Conservation (phyloP, 2,797 vertebrate species). For the Pelobates cultripes region DNA sequence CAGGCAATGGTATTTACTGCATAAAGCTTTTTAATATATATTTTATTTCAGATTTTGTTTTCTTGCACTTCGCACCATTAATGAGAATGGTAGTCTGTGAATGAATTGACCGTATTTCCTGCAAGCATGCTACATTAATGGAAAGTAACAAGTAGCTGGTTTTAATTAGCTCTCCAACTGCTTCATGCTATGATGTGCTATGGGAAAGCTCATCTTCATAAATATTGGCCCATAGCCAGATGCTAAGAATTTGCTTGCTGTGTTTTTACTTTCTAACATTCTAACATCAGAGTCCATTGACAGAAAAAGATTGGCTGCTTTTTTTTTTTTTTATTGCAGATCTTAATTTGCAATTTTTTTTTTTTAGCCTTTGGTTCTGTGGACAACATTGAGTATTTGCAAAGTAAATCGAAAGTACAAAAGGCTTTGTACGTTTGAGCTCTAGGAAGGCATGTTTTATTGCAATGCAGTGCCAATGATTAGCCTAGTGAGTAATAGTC, state of each 20-base stretch:
- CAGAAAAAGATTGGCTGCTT: neutral
- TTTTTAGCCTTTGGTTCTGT: neutral
- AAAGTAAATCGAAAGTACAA: too few relatives aligned
- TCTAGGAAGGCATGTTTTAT: too few relatives aligned
- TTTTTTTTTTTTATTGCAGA: neutral
- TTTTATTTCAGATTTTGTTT: too few relatives aligned
- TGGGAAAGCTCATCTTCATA: neutral
- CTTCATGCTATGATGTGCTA: neutral
- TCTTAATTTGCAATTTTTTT: neutral
- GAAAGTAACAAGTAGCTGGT: neutral
- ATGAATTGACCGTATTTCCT: neutral
- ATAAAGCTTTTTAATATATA: too few relatives aligned
- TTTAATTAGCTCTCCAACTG: neutral
- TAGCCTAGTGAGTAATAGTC: too few relatives aligned
- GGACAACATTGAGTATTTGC: too few relatives aligned
- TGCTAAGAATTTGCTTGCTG: neutral
- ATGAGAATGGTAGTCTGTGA: too few relatives aligned
- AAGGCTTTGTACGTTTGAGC: too few relatives aligned
- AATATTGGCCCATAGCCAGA: neutral
- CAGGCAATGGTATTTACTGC: too few relatives aligned
- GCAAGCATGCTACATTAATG: neutral
- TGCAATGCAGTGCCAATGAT: too few relatives aligned
- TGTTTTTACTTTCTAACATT: neutral
- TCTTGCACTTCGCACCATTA: too few relatives aligned
- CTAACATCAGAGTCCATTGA: neutral